Base-by-base conservation (phyloP, 2,113 vertebrate genomes). In the Promerops cafer region DNA sequence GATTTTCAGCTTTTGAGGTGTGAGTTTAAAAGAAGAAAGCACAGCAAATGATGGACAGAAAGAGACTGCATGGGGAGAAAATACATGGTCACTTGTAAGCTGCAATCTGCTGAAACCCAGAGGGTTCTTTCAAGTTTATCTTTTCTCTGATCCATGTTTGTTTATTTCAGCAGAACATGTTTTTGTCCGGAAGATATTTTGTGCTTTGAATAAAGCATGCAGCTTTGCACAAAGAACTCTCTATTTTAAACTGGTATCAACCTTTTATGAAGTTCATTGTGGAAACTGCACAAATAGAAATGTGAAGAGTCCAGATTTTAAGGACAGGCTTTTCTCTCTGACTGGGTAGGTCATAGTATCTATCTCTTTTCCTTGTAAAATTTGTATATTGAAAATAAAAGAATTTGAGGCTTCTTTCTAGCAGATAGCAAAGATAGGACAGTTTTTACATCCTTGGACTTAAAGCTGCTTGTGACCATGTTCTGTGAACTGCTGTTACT, bases 21-120 rank as follows among this genome's bases (percentile, higher is more conserved):
- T 0, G 1, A 80, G 27, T 82, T 95, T 87, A 74, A 93, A 89
- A 75, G 75, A 59, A 39, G 30, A 93, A 88, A 95, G 47, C 8
- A 19, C 2, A 4, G 11, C 81, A 54, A 45, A 18, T 65, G 78
- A 45, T 72, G 70, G 59, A 61, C 71, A 77, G 66, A 76, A 85
- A 75, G 54, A 86, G 35, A 39, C 78, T 63, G 50, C 54, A 50
- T 27, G 35, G 59, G 53, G 71, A 72, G 39, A 64, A 95, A 93
- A 89, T 69, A 54, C 39, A 11, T 0, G 8, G 84, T 63, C 87
- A 88, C 78, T 94, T 77, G 59, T 66, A 74, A 86, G 6, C 39
- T 80, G 74, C 70, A 90, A 90, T 95, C 91, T 97, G 81, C 90
- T 89, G 75, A 93, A 91, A 87, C 82, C 78, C 91, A 87, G 78